These are phyloP conservation scores for Microtus ochrogaster DNA, from an alignment of 2,113 vertebrate genomes.

Conservation along the genomic window DNA sequence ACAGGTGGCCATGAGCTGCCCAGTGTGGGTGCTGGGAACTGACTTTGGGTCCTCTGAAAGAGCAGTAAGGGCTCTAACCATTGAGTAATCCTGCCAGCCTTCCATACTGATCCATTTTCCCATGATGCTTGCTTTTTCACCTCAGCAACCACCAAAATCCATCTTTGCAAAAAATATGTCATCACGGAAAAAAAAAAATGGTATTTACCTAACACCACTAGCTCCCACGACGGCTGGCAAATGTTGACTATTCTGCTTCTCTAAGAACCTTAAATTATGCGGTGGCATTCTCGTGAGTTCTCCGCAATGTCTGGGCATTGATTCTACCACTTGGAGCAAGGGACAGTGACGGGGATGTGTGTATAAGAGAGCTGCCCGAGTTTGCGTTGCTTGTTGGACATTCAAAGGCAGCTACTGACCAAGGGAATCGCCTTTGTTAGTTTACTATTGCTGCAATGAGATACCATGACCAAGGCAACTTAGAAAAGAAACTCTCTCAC, in stretches of 20 bases:
- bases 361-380: background rate
- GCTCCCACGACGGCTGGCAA: background rate
- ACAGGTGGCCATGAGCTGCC: background rate
- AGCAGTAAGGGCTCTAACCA: background rate
- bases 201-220: background rate
- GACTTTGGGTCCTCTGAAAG: background rate
- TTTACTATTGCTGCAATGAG: background rate
- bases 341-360: background rate
- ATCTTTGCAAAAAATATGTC: conserved; percentile 8
- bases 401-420: background rate
- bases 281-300: background rate
- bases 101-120: background rate
- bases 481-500: background rate
- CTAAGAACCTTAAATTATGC: background rate
- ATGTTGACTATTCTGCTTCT: background rate
- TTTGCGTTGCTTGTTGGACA: background rate
- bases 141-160: background rate
- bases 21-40: background rate
- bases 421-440: background rate
- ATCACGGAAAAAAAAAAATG: background rate
- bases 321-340: background rate
- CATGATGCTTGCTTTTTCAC: background rate
- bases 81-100: background rate
- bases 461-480: background rate
- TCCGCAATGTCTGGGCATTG: background rate